Evolutionary conservation across 2,113 vertebrate species (phyloP), one percentile per base, ranked within the genome.

Genomic region (Steatornis caripensis): DNA sequence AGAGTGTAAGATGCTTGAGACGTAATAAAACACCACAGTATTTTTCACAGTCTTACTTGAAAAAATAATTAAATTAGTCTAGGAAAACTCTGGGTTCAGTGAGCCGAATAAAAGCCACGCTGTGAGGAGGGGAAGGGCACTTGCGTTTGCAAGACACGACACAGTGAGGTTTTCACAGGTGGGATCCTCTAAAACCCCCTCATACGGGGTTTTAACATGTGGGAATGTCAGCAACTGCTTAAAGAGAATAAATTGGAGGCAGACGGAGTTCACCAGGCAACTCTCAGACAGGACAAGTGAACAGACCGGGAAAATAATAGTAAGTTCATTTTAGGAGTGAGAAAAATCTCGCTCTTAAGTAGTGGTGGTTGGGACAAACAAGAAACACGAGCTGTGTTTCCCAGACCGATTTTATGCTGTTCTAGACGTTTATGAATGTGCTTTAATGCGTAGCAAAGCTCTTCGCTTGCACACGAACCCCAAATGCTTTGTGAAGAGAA

Each of bases 201-300:
- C 20, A 10, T 12, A 20, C 49, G 7, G 13, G 5, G 9, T 53
- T 57, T 70, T 69, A 30, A 24, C 20, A 6, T 0, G 0, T 53
- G 24, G 11, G 15, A 11, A 5, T 55, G 4, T 43, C 62, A 69
- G 27, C 30, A 55, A 29, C 48, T 55, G 23, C 49, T 71, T 41
- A 24, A 68, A 54, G 30, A 76, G 23, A 20, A 64, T 30, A 23
- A 54, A 41, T 9, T 20, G 27, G 68, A 86, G 20, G 54, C 39
- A 69, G 45, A 6, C 9, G 37, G n/a, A 55, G 27, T 6, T 69
- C 10, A 34, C 21, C 2, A 1, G 3, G 43, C 0, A 5, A 17
- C 22, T n/a, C 22, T n/a, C 13, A 39, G 18, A 12, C 32, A 30
- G 53, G 26, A 53, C 15, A 36, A n/a, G 30, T 23, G 61, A 76